These are phyloP conservation scores for Cyprinodon tularosa DNA, from an alignment of 2,113 vertebrate species.

Conservation along the genomic window DNA sequence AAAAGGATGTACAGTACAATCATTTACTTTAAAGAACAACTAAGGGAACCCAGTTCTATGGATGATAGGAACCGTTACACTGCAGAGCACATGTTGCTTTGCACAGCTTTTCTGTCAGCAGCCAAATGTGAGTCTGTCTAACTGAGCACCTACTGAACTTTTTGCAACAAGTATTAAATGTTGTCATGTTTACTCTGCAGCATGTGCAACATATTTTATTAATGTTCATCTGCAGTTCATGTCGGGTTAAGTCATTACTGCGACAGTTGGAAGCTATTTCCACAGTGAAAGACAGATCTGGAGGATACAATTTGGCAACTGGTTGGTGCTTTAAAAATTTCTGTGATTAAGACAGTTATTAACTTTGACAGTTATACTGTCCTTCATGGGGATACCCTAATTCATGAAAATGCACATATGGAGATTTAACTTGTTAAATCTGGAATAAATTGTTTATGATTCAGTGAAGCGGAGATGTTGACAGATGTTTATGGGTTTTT, in stretches of 20 bases:
- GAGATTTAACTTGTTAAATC: conserved; percentile 59
- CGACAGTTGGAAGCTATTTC: conserved; percentile 54
- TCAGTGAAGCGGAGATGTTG: conserved; percentile 58
- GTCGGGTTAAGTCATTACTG: conserved; percentile 24
- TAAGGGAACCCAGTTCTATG: conserved; percentile 1
- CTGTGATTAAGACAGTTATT: conserved; percentile 58
- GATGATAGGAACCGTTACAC: conserved; percentile 2
- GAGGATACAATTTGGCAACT: conserved; percentile 55
- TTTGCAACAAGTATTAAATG: conserved; percentile 24
- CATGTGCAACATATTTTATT: conserved; percentile 18
- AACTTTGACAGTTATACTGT: conserved; percentile 70
- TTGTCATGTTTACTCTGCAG: conserved; percentile 43
- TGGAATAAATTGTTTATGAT: conserved; percentile 60
- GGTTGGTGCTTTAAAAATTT: conserved; percentile 40
- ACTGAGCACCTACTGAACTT: conserved; percentile 7
- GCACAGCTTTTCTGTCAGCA: conserved; percentile 1
- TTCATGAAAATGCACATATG: conserved; percentile 71
- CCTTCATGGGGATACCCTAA: conserved; percentile 62
- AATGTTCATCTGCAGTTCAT: conserved; percentile 12
- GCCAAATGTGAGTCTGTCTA: conserved; percentile 8
- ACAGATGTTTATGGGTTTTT: conserved; percentile 31
- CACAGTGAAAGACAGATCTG: conserved; percentile 39
- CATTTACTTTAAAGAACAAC: conserved; percentile 9
- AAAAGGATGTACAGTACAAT: conserved; percentile 17
- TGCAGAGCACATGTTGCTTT: background rate